Evolutionary conservation across 2,888 invertebrate species (phyloP).

Genomic region (Acleris holmiana): DNA sequence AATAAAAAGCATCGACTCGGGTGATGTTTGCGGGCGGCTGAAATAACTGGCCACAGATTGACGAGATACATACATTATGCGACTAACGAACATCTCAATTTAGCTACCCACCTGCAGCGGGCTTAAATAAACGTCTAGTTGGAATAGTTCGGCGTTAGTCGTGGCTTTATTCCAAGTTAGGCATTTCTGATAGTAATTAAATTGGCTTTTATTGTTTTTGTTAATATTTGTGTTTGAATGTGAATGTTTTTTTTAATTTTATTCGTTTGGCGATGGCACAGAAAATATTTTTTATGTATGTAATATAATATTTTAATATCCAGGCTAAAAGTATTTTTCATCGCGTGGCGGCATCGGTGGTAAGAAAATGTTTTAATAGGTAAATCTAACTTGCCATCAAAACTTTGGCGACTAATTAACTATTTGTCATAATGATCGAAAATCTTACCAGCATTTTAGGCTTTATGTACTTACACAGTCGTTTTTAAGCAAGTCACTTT

Average conservation of each 20-base stretch:
- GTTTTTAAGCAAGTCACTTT: neutral
- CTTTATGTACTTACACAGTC: neutral
- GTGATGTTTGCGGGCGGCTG: constrained; percentile 52
- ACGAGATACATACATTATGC: constrained; percentile 61
- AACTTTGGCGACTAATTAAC: too few species aligned
- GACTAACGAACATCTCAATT: constrained; percentile 64
- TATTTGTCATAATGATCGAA: too few species aligned
- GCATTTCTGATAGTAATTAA: neutral
- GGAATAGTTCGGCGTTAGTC: constrained; percentile 43
- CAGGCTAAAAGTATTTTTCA: too few species aligned
- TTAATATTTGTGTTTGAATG: neutral
- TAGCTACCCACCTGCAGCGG: constrained; percentile 55
- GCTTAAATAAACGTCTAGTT: constrained; percentile 49
- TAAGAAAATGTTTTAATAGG: too few species aligned
- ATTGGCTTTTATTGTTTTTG: neutral
- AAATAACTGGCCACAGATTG: constrained; percentile 56
- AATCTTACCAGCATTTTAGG: neutral
- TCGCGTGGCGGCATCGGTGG: too few species aligned
- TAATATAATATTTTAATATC: neutral
- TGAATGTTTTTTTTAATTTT: too few species aligned
- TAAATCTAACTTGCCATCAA: too few species aligned
- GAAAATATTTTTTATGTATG: too few species aligned
- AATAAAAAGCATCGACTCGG: constrained; percentile 33
- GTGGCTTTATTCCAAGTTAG: constrained; percentile 17
- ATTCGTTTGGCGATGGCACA: too few species aligned